A percentile compares a stretch with the other conserved stretches of the same genome.
These are phyloP conservation scores for Craniophora ligustri DNA, from an alignment of 2,888 invertebrate species.

Conservation along the genomic window DNA sequence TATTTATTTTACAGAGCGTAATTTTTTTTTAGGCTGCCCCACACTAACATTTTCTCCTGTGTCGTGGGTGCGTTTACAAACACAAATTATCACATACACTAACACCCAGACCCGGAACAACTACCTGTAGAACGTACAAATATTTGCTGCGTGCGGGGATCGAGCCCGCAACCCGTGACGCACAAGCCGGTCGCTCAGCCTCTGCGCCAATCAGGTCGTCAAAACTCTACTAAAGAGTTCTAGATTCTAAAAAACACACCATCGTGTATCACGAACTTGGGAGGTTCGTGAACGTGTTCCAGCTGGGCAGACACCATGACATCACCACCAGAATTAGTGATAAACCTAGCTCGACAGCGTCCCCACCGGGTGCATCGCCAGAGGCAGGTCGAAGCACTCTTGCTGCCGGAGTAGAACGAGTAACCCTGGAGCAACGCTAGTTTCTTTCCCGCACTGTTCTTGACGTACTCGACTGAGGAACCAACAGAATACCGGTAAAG, in stretches of 20 bases:
- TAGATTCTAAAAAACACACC: conserved; percentile 15
- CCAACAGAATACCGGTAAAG: not conserved
- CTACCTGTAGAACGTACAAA: no score
- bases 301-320: not conserved
- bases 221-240: not conserved
- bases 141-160: no score
- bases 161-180: no score
- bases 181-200: no score
- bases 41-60: no score
- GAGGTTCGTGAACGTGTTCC: conserved; percentile 17
- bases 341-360: conserved; percentile 42
- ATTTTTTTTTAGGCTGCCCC: no score
- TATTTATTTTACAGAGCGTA: no score
- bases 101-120: no score
- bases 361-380: conserved; percentile 55
- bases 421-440: conserved; percentile 54
- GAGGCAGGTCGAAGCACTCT: conserved; percentile 22
- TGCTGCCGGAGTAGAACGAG: conserved; percentile 51
- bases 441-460: conserved; percentile 37
- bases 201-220: no score
- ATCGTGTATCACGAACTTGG: conserved; percentile 15
- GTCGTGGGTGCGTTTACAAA: no score
- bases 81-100: no score
- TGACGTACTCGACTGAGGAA: conserved; percentile 11
- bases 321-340: conserved; percentile 11